Base-by-base conservation (phyloP, 2,888 invertebrate species). In the Scaptodrosophila latifasciaeformis region DNA sequence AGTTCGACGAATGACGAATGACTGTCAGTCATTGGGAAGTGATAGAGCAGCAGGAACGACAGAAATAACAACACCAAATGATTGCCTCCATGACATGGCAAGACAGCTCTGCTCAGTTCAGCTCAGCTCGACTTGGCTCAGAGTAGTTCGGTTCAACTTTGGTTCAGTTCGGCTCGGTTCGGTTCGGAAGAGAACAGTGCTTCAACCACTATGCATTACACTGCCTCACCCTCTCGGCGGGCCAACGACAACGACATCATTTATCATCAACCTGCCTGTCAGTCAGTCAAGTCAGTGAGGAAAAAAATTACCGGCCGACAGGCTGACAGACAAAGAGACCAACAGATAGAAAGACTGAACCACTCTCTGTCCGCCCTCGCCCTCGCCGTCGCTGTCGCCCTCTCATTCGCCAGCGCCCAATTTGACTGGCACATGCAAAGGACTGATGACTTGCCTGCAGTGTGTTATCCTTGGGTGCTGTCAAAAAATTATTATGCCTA, bases 401-500 rank as follows among this genome's bases (percentile, higher is more conserved):
- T n/a, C n/a, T n/a, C n/a, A n/a, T n/a, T n/a, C n/a, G n/a, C n/a
- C n/a, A 13, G 29, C 19, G 35, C 27, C 39, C 39, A n/a, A 49
- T 19, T 40, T 49, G 40, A 30, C 37, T 40, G 47, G 39, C 49
- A 46, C 47, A 52, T 46, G 31, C 39, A 47, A 35, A 18, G 46
- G 31, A 43, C 63, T 67, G 71, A 77, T 68, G 78, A 68, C 78
- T 54, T 62, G 62, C 58, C 65, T 53, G 59, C 51, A 49, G 48
- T 59, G 55, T 64, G 70, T 81, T 84, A 84, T 83, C 84, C 84
- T 84, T 83, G 82, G 72, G 70, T 71, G 80, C 84, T 83, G 84
- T 84, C 83, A 84, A 81, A 83, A 84, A 83, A 83, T 84, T 83
- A 83, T 83, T 83, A 83, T 83, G 84, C 84, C 83, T 84, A 83